Evolutionary conservation across 2,113 vertebrate species (phyloP).

Genomic region (Nestor notabilis): DNA sequence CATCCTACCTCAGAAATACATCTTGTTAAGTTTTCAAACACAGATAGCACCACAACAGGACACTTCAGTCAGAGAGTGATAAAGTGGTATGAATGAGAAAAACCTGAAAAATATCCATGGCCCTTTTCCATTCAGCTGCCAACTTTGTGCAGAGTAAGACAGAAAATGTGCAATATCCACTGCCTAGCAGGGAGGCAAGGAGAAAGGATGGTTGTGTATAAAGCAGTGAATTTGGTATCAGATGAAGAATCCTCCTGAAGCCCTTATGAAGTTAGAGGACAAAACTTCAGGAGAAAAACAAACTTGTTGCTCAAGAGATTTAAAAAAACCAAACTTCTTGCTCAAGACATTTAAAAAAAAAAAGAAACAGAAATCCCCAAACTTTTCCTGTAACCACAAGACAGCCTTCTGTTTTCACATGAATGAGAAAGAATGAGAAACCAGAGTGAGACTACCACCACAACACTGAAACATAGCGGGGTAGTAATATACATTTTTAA

Average conservation of each 20-base stretch:
- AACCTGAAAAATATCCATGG: background rate
- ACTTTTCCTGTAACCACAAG: background rate
- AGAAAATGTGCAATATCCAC: background rate
- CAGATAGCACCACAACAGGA: background rate
- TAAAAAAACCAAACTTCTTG: background rate
- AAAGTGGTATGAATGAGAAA: background rate
- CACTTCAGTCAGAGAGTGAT: background rate
- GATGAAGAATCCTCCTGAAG: background rate
- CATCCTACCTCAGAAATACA: background rate
- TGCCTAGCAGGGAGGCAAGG: background rate
- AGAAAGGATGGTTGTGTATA: background rate
- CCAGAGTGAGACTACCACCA: background rate
- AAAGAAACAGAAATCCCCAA: fast-evolving
- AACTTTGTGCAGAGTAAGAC: background rate
- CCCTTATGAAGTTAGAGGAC: background rate
- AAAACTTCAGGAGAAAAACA: background rate
- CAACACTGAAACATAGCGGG: background rate
- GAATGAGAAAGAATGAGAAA: background rate
- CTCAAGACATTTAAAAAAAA: background rate
- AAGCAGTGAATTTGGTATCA: background rate
- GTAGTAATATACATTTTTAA: background rate
- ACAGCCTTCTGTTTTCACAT: background rate
- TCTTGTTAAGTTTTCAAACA: background rate
- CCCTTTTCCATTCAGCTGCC: background rate
- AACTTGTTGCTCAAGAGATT: background rate